A percentile compares a stretch with the other conserved stretches of the same genome.
phyloP scores from a whole-genome alignment of 1,140 invertebrate genomes.

The Rhizoglyphus robini region DNA sequence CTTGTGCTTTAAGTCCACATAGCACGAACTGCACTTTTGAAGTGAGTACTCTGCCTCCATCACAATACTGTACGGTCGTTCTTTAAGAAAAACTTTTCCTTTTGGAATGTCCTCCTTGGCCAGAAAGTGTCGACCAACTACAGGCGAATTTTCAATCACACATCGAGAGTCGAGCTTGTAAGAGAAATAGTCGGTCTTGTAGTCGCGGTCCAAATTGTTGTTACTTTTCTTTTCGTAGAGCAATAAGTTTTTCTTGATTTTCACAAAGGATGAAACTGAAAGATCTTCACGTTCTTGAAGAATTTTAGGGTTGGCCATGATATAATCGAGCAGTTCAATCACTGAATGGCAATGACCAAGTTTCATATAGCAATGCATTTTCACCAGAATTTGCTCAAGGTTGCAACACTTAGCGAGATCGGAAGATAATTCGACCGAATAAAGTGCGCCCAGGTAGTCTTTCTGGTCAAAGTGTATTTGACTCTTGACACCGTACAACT shows the following conservation, averaged over 20 bases:
- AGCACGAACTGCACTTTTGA: not conserved
- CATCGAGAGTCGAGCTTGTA: not conserved
- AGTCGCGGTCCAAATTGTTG: not conserved
- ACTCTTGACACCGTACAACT: not conserved
- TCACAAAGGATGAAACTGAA: not conserved
- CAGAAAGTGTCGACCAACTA: constrained; percentile 9
- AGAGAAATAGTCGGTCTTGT: not conserved
- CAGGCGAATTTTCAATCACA: not conserved
- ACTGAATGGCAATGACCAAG: not conserved
- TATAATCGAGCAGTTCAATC: not conserved
- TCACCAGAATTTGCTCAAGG: not conserved
- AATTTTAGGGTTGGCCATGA: not conserved
- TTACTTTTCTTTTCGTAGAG: not conserved
- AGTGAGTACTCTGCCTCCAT: not conserved
- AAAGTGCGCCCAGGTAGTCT: not conserved
- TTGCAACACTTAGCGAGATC: not conserved
- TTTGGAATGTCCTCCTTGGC: not conserved
- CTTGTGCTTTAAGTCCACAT: not conserved
- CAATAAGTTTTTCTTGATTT: not conserved
- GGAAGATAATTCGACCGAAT: not conserved
- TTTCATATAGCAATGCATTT: not conserved
- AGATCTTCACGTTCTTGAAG: not conserved
- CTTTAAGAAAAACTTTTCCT: not conserved
- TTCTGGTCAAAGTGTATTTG: not conserved
- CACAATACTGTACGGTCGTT: not conserved